Percentiles rank a stretch among this genome's conserved stretches.
Evolutionary conservation across 1,140 invertebrate species (phyloP).

Genomic region (Tetragnatha versicolor): DNA sequence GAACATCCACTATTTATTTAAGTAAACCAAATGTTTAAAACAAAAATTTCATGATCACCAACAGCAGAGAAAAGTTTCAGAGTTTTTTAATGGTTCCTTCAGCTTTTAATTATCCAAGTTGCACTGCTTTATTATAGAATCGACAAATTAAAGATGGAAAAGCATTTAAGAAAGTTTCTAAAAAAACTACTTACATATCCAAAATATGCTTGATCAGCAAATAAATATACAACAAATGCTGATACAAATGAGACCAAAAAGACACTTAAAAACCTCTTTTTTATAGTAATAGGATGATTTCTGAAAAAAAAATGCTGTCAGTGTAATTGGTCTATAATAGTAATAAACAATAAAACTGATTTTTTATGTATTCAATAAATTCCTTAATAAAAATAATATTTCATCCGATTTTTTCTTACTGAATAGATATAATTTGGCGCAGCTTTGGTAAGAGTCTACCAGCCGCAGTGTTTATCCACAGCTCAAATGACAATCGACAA

Average conservation of each 20-base stretch:
- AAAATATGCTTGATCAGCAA: constrained; percentile 35
- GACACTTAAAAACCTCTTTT: constrained; percentile 40
- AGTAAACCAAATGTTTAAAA: not conserved
- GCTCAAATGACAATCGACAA: too few species aligned
- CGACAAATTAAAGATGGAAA: not conserved
- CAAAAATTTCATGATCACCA: not conserved
- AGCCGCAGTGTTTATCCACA: too few species aligned
- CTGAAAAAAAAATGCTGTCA: constrained; percentile 25
- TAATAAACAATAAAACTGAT: too few species aligned
- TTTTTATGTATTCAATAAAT: too few species aligned
- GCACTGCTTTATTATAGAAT: not conserved
- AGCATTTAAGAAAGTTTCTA: not conserved
- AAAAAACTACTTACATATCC: constrained; percentile 41
- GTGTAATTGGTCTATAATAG: too few species aligned
- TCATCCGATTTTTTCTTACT: too few species aligned
- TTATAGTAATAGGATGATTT: constrained; percentile 43
- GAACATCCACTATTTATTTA: not conserved
- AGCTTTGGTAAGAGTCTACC: too few species aligned
- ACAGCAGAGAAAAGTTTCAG: not conserved
- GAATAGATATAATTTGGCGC: too few species aligned
- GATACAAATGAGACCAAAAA: constrained; percentile 42
- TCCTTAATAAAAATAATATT: too few species aligned
- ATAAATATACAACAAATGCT: constrained; percentile 40
- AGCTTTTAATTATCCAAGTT: not conserved
- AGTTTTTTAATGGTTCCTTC: not conserved